Conservation (phyloP, 2,888 invertebrate species). For the Cosmorhoe ocellata region DNA sequence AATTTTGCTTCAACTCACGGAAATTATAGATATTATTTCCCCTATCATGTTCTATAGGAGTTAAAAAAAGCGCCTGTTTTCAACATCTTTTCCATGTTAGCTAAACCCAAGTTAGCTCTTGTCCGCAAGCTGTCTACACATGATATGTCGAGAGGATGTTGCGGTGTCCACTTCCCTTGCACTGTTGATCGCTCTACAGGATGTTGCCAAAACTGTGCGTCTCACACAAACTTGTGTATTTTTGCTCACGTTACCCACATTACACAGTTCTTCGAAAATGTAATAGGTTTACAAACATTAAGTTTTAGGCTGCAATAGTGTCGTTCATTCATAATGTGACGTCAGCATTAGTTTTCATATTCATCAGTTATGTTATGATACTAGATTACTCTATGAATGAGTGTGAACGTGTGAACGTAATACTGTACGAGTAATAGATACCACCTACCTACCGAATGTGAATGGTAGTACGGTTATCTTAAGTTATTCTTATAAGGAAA, state of each 20-base stretch:
- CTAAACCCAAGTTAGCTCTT: background rate
- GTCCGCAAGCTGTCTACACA: constrained; percentile 26
- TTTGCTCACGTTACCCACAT: constrained; percentile 45
- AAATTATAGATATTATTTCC: too few relatives aligned
- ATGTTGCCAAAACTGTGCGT: constrained; percentile 75
- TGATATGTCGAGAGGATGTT: constrained; percentile 66
- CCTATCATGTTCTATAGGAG: too few relatives aligned
- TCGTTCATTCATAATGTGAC: constrained; percentile 30
- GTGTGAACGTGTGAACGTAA: background rate
- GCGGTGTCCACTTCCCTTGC: constrained; percentile 74
- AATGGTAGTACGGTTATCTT: too few relatives aligned
- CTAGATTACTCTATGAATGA: constrained; percentile 1
- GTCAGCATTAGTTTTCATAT: background rate
- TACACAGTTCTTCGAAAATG: constrained; percentile 52
- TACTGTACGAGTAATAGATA: too few relatives aligned
- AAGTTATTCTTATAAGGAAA: too few relatives aligned
- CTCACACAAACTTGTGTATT: constrained; percentile 49
- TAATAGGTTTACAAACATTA: constrained; percentile 41
- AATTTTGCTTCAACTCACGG: background rate
- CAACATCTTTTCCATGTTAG: too few relatives aligned
- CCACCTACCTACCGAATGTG: too few relatives aligned
- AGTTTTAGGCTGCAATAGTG: constrained; percentile 34
- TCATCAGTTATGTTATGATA: constrained; percentile 2
- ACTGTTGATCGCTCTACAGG: constrained; percentile 66
- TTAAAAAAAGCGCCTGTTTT: too few relatives aligned